Evolutionary conservation across 2,797 vertebrate genomes (phyloP).

Genomic region (Rhinichthys osculus): DNA sequence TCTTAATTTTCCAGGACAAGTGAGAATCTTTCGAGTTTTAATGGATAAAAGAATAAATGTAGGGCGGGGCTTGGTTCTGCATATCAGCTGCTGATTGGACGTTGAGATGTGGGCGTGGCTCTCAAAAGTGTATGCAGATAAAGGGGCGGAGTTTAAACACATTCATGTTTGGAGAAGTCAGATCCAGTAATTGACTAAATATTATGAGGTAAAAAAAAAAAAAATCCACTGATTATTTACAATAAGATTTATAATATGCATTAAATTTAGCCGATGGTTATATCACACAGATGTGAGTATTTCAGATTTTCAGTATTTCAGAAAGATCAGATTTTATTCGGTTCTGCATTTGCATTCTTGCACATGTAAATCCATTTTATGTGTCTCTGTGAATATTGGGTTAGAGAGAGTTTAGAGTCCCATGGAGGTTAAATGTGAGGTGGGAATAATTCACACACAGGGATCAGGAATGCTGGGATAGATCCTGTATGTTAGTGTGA

Average conservation of each 20-base stretch:
- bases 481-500: constrained; percentile 11
- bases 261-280: neutral
- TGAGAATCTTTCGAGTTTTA: neutral
- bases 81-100: neutral
- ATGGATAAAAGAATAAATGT: neutral
- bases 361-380: neutral
- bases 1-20: neutral
- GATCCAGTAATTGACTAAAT: neutral
- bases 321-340: neutral
- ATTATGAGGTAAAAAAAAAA: neutral
- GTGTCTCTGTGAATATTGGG: neutral
- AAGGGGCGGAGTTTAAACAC: neutral
- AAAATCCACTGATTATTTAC: neutral
- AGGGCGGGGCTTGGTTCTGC: neutral
- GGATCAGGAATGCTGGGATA: constrained; percentile 9
- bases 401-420: neutral
- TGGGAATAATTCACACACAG: neutral
- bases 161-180: too few species aligned
- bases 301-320: neutral
- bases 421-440: neutral
- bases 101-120: neutral
- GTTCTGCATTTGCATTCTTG: neutral
- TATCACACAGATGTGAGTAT: neutral
- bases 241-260: neutral
- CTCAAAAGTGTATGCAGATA: neutral